Evolutionary conservation across 2,113 vertebrate species (phyloP).

Genomic region (Coturnix japonica): DNA sequence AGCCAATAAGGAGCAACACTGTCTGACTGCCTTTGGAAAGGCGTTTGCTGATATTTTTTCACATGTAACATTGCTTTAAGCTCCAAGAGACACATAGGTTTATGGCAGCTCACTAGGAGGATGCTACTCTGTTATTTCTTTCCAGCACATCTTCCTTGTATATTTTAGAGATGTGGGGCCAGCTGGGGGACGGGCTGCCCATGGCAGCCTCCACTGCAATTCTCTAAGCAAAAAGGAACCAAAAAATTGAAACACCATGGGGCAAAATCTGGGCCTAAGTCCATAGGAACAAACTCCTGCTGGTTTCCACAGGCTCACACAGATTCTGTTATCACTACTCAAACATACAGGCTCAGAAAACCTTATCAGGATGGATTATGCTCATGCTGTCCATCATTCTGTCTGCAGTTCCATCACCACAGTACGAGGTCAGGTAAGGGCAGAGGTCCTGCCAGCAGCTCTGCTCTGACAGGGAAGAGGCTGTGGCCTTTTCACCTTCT

Average conservation of each 20-base stretch:
- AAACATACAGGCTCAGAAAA: not conserved
- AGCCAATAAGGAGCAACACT: not conserved
- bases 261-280: not conserved
- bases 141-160: not conserved
- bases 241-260: not conserved
- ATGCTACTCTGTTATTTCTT: not conserved
- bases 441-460: not conserved
- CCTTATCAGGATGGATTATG: not conserved
- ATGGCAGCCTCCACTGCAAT: not conserved
- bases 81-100: not conserved
- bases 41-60: not conserved
- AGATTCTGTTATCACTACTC: not conserved
- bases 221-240: not conserved
- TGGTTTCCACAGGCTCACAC: not conserved
- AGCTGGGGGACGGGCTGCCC: not conserved
- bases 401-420: not conserved
- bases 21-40: conserved; percentile 13
- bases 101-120: not conserved
- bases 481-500: not conserved
- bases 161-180: not conserved
- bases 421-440: not conserved
- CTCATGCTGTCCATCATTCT: not conserved
- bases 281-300: not conserved
- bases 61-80: not conserved
- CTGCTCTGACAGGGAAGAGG: not conserved